phyloP scores from a whole-genome alignment of 2,113 vertebrate species.

The Platichthys stellatus region DNA sequence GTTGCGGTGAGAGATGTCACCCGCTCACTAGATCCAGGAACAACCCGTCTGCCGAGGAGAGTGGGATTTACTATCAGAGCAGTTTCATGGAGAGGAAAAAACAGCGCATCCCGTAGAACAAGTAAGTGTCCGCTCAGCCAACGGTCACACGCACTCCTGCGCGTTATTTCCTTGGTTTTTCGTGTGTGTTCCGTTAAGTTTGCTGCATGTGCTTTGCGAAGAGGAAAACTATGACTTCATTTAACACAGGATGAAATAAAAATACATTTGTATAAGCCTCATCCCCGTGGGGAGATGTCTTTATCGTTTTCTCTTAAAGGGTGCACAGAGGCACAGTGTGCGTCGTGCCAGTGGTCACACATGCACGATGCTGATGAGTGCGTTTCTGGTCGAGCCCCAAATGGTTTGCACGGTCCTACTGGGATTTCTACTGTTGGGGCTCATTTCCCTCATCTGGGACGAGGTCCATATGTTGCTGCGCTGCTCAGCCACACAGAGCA shows the following conservation, averaged over 20 bases:
- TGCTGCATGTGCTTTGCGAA: neutral
- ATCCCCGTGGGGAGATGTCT: neutral
- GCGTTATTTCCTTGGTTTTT: neutral
- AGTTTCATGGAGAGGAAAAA: conserved; percentile 72
- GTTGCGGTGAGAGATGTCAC: conserved; percentile 51
- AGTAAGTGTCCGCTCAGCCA: conserved; percentile 58
- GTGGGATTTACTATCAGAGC: conserved; percentile 61
- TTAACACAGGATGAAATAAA: neutral
- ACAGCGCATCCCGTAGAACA: conserved; percentile 33
- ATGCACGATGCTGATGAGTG: conserved; percentile 61
- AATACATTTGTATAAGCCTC: neutral
- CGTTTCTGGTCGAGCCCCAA: conserved; percentile 44
- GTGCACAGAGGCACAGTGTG: conserved; percentile 12
- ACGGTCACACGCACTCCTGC: conserved; percentile 1
- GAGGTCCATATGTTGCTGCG: conserved; percentile 71
- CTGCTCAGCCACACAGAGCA: conserved; percentile 55
- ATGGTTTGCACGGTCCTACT: conserved; percentile 58
- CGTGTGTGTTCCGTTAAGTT: conserved; percentile 15
- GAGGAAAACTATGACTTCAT: neutral
- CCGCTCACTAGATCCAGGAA: conserved; percentile 4
- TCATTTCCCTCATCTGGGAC: conserved; percentile 71
- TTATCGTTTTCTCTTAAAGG: neutral
- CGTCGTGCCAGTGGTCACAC: conserved; percentile 25
- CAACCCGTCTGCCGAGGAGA: conserved; percentile 8
- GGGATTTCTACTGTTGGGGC: conserved; percentile 67